Base-by-base conservation (phyloP, 2,797 vertebrate genomes). In the Micromesistius poutassou region DNA sequence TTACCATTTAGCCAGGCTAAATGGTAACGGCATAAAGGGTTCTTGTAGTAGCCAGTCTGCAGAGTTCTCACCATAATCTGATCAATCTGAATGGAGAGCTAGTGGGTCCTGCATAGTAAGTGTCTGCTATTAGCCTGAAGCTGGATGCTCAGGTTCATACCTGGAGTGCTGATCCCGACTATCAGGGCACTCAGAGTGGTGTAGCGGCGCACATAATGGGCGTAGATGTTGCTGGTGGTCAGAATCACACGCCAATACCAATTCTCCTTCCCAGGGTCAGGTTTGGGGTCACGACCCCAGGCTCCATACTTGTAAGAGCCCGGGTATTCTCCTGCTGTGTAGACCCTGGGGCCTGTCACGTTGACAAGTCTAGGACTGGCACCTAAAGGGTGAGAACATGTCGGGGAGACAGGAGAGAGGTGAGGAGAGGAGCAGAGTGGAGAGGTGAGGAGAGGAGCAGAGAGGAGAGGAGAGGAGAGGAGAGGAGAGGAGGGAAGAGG, bases 281-380 rank as follows among this genome's bases (percentile, higher is more conserved):
- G 94, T 74, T 88, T 89, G 0, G 93, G 90, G 78, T 95, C 94
- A 55, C 78, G 90, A 70, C 94, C 94, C 94, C 94, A 95, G 50
- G 90, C 88, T 5, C 94, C 94, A 10, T 86, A 94, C 33, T 72
- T 7, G 73, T 85, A 87, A 0, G 89, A 89, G 1, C 87, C 88
- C 1, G 91, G 86, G 66, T 88, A 93, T 70, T 92, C 88, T 66
- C 91, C 93, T 4, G 80, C 76, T 42, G 92, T 84, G 74, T 82
- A 84, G 7, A 90, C 85, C 78, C 38, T 84, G 0, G 93, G 89
- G 7, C 86, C 85, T 0, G 86, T 83, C 35, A 95, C 77, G 19
- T 90, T 90, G 16, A 81, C 1, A 70, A 94, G 77, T 0, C 89
- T 80, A 12, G 90, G 84, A 83, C 93, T 93, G 30, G 42, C 25